phyloP scores from a whole-genome alignment of 1,140 invertebrate species.

The Eriocheir sinensis region DNA sequence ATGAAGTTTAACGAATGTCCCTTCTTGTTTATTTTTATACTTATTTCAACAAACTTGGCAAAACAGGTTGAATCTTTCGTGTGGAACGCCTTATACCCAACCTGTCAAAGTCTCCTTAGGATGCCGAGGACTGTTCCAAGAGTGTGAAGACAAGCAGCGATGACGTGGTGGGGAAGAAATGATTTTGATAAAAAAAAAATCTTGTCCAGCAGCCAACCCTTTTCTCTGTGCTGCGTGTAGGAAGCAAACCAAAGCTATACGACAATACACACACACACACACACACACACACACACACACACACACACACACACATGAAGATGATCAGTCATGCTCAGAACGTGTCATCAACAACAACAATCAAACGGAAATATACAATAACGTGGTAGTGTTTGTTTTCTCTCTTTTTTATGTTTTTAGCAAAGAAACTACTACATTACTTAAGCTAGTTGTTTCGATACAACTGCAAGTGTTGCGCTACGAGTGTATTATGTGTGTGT shows the following conservation, averaged over 20 bases:
- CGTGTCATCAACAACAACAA: background rate
- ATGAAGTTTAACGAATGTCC: too few relatives aligned
- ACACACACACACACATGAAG: background rate
- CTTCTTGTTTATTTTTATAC: too few relatives aligned
- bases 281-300: slow-evolving; percentile 22
- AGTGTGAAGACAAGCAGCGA: too few relatives aligned
- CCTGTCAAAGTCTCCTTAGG: too few relatives aligned
- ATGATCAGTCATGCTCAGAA: background rate
- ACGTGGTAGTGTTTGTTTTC: too few relatives aligned
- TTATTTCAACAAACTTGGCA: too few relatives aligned
- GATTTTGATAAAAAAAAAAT: background rate
- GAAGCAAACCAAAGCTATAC: background rate
- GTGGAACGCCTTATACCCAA: too few relatives aligned
- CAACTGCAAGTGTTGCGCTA: background rate
- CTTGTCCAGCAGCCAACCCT: background rate
- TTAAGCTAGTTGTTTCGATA: too few relatives aligned
- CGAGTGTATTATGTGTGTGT: background rate
- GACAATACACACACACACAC: background rate
- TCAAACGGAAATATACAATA: too few relatives aligned
- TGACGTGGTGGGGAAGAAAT: too few relatives aligned
- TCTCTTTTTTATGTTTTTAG: background rate
- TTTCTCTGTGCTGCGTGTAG: background rate
- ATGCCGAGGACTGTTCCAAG: too few relatives aligned
- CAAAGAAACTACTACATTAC: background rate
- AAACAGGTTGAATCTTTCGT: too few relatives aligned